Evolutionary conservation across 1,140 invertebrate species (phyloP).

Genomic region (Eufriesea mexicana): DNA sequence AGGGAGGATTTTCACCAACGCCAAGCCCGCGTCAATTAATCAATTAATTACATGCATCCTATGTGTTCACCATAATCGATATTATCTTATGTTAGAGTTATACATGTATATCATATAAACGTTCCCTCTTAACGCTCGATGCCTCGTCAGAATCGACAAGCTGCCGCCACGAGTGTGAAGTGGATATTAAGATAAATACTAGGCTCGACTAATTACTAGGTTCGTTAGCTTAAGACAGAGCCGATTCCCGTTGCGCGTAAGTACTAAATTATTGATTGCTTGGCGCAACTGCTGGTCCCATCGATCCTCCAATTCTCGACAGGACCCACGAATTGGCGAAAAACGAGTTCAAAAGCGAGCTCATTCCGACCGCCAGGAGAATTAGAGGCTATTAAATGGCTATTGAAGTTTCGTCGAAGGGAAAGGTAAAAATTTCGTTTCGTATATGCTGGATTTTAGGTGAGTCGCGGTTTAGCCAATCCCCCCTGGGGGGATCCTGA

Average conservation of each 20-base stretch:
- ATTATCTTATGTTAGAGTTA: slow-evolving; percentile 60
- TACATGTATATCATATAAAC: slow-evolving; percentile 59
- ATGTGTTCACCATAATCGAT: slow-evolving; percentile 52
- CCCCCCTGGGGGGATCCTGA: neutral
- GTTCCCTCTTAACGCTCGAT: slow-evolving; percentile 62
- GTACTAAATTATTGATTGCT: slow-evolving; percentile 31
- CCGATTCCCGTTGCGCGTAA: slow-evolving; percentile 44
- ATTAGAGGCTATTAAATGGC: neutral
- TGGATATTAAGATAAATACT: slow-evolving; percentile 71
- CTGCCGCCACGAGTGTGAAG: slow-evolving; percentile 57
- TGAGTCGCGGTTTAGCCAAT: too few relatives aligned
- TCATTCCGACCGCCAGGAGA: neutral
- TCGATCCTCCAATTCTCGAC: neutral
- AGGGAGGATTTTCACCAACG: neutral
- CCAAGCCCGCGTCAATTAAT: slow-evolving; percentile 48
- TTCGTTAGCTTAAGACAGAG: slow-evolving; percentile 47
- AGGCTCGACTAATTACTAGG: slow-evolving; percentile 65
- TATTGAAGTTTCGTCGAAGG: neutral
- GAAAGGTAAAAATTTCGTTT: neutral
- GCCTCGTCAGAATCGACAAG: slow-evolving; percentile 50
- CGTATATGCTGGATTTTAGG: too few relatives aligned
- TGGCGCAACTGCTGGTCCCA: neutral
- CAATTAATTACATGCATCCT: slow-evolving; percentile 67
- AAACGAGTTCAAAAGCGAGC: too few relatives aligned
- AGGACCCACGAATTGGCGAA: neutral